These are phyloP conservation scores for Pocillopora verrucosa DNA, from an alignment of 64 coral and sea anemone species.

Conservation along the genomic window DNA sequence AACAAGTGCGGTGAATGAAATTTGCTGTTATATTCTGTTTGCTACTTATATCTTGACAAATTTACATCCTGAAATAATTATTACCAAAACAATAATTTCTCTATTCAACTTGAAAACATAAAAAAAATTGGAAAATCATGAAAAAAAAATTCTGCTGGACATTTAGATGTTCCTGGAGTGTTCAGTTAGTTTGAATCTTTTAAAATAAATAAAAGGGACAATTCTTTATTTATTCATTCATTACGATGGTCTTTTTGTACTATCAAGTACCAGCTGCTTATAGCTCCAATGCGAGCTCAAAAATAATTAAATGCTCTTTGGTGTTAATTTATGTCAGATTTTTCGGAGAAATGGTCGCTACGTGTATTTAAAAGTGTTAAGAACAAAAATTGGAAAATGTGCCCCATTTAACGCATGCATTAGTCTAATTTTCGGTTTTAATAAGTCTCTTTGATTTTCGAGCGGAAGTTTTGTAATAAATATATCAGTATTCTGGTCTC, in stretches of 20 bases:
- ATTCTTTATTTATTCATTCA: not conserved
- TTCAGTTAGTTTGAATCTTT: not conserved
- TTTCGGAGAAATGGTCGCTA: not conserved
- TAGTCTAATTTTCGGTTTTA: not conserved
- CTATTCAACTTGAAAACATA: no score
- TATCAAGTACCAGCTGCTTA: not conserved
- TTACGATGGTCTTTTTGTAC: not conserved
- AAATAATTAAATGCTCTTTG: not conserved
- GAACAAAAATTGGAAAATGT: not conserved
- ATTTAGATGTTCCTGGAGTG: not conserved
- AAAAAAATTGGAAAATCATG: not conserved
- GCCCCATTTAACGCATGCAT: not conserved
- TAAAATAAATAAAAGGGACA: constrained; percentile 1
- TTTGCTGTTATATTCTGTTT: no score
- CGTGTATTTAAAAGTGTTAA: not conserved
- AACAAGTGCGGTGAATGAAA: no score
- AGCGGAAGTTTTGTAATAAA: constrained; percentile 32
- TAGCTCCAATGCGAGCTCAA: no score
- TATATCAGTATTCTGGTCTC: constrained; percentile 16
- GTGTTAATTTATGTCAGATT: not conserved
- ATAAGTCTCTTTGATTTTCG: not conserved
- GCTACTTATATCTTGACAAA: no score
- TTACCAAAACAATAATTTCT: no score
- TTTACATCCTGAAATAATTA: no score
- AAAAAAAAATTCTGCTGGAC: not conserved